phyloP scores from a whole-genome alignment of 2,888 invertebrate species.

The Plagiodera versicolora region DNA sequence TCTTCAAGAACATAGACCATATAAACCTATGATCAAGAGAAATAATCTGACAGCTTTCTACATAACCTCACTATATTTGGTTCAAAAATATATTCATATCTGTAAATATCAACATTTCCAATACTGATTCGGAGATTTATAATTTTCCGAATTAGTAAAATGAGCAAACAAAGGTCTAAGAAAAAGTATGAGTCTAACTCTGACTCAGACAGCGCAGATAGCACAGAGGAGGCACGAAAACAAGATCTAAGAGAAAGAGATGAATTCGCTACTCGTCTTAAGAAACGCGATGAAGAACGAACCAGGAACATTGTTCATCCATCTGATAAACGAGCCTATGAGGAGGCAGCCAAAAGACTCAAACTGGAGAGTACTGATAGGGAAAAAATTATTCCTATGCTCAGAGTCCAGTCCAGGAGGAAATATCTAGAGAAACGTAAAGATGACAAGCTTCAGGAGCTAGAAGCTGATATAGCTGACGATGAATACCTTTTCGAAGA shows the following conservation, averaged over 20 bases:
- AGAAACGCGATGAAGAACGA: conserved; percentile 85
- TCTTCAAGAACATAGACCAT: no score
- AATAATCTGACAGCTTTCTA: no score
- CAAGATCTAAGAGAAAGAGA: conserved; percentile 90
- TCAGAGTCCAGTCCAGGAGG: conserved; percentile 87
- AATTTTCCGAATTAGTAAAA: conserved; percentile 9
- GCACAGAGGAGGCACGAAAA: conserved; percentile 77
- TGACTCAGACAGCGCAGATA: conserved; percentile 64
- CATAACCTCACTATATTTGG: no score
- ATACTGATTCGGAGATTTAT: no score
- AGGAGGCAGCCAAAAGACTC: conserved; percentile 88
- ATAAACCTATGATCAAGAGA: no score
- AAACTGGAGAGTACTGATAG: conserved; percentile 85
- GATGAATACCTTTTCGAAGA: conserved; percentile 95
- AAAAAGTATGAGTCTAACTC: conserved; percentile 60
- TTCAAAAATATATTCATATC: no score
- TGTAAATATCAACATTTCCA: background rate
- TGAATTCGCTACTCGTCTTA: conserved; percentile 87
- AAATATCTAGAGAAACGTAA: conserved; percentile 95
- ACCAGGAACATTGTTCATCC: conserved; percentile 76
- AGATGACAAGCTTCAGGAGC: conserved; percentile 92
- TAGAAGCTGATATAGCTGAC: conserved; percentile 93
- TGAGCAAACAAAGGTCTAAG: conserved; percentile 45
- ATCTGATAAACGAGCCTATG: conserved; percentile 70
- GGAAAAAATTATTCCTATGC: conserved; percentile 82